These are phyloP conservation scores for Garra rufa DNA, from an alignment of 2,113 vertebrate species.

Conservation along the genomic window DNA sequence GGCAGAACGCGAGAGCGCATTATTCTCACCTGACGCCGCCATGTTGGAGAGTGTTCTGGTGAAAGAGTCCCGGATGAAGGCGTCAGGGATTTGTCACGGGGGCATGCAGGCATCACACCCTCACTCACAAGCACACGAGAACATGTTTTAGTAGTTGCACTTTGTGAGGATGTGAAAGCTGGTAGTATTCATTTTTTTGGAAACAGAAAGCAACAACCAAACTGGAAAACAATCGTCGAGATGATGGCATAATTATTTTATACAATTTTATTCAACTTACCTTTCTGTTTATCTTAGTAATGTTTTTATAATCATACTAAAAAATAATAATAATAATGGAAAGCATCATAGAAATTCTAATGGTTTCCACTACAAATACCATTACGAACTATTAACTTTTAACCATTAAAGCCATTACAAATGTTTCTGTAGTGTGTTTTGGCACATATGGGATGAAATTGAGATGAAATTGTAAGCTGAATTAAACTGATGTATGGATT, in stretches of 20 bases:
- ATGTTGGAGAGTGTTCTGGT: conserved; percentile 56
- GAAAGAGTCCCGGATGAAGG: conserved; percentile 54
- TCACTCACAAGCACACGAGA: not conserved
- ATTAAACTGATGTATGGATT: too few species aligned
- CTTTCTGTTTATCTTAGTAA: not conserved
- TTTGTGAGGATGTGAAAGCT: not conserved
- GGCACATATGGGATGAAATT: too few species aligned
- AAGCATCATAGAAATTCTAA: too few species aligned
- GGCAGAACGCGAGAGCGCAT: conserved; percentile 49
- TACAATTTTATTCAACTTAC: not conserved
- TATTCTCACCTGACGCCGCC: conserved; percentile 61
- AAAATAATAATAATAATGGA: too few species aligned
- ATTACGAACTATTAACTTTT: too few species aligned
- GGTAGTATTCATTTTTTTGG: not conserved
- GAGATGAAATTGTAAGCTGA: too few species aligned
- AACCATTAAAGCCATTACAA: too few species aligned
- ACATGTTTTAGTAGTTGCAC: not conserved
- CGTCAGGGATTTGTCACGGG: conserved; percentile 33
- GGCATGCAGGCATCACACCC: not conserved
- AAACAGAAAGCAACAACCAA: not conserved
- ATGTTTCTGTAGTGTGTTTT: too few species aligned
- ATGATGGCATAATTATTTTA: not conserved
- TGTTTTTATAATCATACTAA: not conserved
- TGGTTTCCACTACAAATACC: too few species aligned
- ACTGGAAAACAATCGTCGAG: not conserved